Conservation (phyloP, 2,888 invertebrate species). For the Phytoseiulus persimilis region DNA sequence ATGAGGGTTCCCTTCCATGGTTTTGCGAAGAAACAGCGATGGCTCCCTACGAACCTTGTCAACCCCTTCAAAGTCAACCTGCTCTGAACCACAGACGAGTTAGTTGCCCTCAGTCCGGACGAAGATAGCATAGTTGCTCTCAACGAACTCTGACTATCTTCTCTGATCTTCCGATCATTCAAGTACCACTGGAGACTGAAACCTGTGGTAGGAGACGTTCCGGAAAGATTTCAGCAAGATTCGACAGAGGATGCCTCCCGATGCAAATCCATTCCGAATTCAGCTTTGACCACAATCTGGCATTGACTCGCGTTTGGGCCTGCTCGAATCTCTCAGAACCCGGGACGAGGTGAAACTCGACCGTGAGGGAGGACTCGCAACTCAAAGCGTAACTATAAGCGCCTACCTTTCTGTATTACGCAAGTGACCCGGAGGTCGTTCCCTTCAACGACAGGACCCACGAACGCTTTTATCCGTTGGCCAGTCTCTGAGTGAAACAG, state of each 20-base stretch:
- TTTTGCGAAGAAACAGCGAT: background rate
- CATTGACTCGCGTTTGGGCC: too few species aligned
- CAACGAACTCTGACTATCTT: background rate
- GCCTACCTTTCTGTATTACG: constrained; percentile 27
- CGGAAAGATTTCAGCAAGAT: background rate
- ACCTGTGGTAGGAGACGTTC: background rate
- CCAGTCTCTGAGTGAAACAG: constrained; percentile 19
- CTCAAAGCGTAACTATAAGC: background rate
- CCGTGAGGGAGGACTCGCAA: too few species aligned
- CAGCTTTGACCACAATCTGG: too few species aligned
- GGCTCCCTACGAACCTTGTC: background rate
- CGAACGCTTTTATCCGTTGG: constrained; percentile 22
- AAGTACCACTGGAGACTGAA: constrained; percentile 22
- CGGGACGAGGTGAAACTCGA: too few species aligned
- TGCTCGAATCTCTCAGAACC: too few species aligned
- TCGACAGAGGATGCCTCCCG: background rate
- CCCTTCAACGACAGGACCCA: constrained; percentile 20
- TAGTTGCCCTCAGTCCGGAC: background rate
- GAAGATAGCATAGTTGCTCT: background rate
- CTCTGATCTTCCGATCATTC: constrained; percentile 11
- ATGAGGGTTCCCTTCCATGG: too few species aligned
- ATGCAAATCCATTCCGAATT: too few species aligned
- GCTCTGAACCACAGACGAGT: constrained; percentile 26
- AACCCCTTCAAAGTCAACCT: constrained; percentile 7
- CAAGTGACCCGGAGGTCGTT: constrained; percentile 24